A percentile compares a stretch with the other conserved stretches of the same genome.
phyloP scores from a whole-genome alignment of 1,140 invertebrate species.

The Drosophila gunungcola region DNA sequence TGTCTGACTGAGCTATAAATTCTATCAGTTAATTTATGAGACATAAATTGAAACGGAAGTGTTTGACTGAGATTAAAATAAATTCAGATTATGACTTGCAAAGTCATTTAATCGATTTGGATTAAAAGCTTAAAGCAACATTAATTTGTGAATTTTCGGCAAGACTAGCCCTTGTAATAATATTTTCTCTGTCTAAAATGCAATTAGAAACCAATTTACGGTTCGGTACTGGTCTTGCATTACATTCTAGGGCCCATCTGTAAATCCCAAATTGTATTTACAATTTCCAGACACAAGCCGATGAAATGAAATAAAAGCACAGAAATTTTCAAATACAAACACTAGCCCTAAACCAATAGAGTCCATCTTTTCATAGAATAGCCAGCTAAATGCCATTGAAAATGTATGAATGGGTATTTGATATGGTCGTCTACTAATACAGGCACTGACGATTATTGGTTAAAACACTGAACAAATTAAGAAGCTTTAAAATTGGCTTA shows the following conservation, averaged over 20 bases:
- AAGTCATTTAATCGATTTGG: conserved; percentile 3
- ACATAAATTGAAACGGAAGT: background rate
- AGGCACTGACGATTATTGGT: background rate
- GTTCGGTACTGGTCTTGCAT: conserved; percentile 26
- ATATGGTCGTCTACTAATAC: conserved; percentile 27
- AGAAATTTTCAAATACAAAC: conserved; percentile 9
- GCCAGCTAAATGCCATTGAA: conserved; percentile 51
- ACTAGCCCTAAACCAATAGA: conserved; percentile 14
- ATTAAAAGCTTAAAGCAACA: no score
- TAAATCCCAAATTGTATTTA: conserved; percentile 39
- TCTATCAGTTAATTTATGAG: background rate
- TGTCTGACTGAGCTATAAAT: no score
- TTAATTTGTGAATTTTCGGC: background rate
- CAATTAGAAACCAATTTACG: conserved; percentile 31
- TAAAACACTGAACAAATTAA: conserved; percentile 1
- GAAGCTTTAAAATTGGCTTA: no score
- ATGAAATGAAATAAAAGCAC: conserved; percentile 40
- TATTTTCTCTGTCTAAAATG: conserved; percentile 14
- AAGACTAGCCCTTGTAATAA: background rate
- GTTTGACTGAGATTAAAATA: background rate
- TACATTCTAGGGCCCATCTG: conserved; percentile 22
- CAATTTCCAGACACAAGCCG: conserved; percentile 30
- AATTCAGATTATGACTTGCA: conserved; percentile 2
- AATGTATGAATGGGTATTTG: conserved; percentile 55
- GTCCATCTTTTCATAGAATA: conserved; percentile 11